Conservation (phyloP, 2,797 vertebrate species). For the Trachops cirrhosus region DNA sequence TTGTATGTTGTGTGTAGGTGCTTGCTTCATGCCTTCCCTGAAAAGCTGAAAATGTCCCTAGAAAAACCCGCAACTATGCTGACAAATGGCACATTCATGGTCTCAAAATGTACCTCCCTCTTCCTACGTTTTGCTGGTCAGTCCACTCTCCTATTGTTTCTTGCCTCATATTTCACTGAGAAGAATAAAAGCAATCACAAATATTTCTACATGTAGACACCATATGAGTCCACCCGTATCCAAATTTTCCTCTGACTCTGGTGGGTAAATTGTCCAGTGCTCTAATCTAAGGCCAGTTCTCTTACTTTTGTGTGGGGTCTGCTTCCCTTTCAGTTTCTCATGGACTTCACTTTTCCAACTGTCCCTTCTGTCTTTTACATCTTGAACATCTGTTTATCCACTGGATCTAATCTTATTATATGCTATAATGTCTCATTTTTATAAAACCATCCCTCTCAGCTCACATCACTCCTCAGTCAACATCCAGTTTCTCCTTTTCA, state of each 20-base stretch:
- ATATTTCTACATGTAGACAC: neutral
- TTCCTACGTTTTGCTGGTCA: neutral
- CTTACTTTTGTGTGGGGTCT: neutral
- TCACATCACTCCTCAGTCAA: neutral
- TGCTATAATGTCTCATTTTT: neutral
- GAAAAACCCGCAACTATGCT: neutral
- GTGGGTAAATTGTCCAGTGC: neutral
- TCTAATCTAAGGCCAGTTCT: neutral
- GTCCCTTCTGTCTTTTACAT: neutral
- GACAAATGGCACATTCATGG: neutral
- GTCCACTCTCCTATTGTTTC: neutral
- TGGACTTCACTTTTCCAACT: neutral
- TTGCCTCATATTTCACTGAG: neutral
- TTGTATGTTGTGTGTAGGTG: neutral
- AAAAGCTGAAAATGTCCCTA: neutral
- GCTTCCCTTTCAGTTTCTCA: neutral
- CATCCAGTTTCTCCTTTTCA: neutral
- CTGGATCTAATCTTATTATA: neutral
- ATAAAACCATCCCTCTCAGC: neutral
- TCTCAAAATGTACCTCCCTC: neutral
- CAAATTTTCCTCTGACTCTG: neutral
- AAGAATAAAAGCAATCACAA: neutral
- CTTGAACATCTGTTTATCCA: neutral
- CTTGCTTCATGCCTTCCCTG: neutral
- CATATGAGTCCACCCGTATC: neutral